Base-by-base conservation (phyloP, 2,113 vertebrate species). In the Channa maculata region DNA sequence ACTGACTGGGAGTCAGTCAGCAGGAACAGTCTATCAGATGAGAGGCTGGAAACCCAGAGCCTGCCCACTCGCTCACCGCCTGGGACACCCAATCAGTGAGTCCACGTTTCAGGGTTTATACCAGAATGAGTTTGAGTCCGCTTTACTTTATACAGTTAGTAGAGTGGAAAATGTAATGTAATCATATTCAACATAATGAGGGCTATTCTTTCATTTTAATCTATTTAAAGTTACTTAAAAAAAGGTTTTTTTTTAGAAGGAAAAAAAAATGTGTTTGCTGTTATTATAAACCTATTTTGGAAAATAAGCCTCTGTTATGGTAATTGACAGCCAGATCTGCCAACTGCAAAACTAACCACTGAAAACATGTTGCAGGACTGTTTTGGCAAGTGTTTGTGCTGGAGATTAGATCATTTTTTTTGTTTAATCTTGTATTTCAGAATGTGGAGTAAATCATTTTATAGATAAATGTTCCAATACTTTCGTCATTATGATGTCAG, bases 31-130 rank as follows among this genome's bases (percentile, higher is more conserved):
- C 71, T 98, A 78, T 98, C 97, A 75, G 96, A 98, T 63, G 97
- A 99, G 67, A 95, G 97, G 75, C 90, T 99, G 92, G 98, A 99
- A 94, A 99, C 97, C 15, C 96, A 98, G 83, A 99, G 98, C 89
- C 92, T 99, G 46, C 98, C 98, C 1, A 98, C 97, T n/a, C 95
- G 98, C 13, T 98, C 97, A 10, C 98, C 98, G 10, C 97, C 98
- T 41, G 97, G 97, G 74, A 98, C 96, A 1, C 98, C 98, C 65
- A 98, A 96, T 90, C 97, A 98, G 98, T 99, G 92, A 97, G 97
- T 96, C 52, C 7, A 8, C 13, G 13, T 45, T 55, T 52, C n/a
- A 68, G 57, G 36, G 15, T 61, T 46, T 12, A 51, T 34, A n/a
- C 14, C 8, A 61, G 10, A 24, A 24, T 24, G 24, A 24, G 38